phyloP scores from a whole-genome alignment of 23 tunicate genomes.

The Botrylloides violaceus region DNA sequence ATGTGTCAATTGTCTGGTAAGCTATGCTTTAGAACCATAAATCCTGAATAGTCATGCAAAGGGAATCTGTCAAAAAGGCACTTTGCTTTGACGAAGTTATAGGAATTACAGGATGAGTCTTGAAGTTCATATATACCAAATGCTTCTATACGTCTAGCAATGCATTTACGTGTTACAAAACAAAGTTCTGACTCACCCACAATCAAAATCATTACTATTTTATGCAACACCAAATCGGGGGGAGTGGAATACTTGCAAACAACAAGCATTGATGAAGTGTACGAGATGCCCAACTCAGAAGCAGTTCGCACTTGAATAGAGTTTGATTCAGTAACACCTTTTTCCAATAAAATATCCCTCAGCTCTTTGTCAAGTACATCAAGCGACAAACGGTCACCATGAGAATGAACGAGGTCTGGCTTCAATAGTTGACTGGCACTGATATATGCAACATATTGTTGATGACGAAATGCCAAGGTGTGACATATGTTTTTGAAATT shows the following conservation, averaged over 20 bases:
- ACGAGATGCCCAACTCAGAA: not conserved
- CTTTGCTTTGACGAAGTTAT: not conserved
- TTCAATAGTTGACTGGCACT: not conserved
- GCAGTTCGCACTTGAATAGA: slow-evolving; percentile 9
- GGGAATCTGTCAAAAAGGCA: not conserved
- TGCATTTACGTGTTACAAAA: not conserved
- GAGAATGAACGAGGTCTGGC: not conserved
- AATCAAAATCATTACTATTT: not conserved
- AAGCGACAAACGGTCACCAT: not conserved
- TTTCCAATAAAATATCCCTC: not conserved
- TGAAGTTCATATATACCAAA: not conserved
- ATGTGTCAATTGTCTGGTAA: not conserved
- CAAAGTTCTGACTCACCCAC: not conserved
- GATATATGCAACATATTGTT: slow-evolving; percentile 24
- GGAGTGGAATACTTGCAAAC: not conserved
- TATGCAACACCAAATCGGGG: not conserved
- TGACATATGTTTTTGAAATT: slow-evolving; percentile 35
- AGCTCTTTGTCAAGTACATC: not conserved
- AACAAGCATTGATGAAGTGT: not conserved
- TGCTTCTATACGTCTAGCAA: not conserved
- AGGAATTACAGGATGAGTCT: not conserved
- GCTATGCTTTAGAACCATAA: not conserved
- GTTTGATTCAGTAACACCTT: slow-evolving; percentile 15
- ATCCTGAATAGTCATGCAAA: not conserved
- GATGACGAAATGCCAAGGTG: slow-evolving; percentile 33